Evolutionary conservation across 2,888 invertebrate species (phyloP).

Genomic region (Drosophila kanekoi): DNA sequence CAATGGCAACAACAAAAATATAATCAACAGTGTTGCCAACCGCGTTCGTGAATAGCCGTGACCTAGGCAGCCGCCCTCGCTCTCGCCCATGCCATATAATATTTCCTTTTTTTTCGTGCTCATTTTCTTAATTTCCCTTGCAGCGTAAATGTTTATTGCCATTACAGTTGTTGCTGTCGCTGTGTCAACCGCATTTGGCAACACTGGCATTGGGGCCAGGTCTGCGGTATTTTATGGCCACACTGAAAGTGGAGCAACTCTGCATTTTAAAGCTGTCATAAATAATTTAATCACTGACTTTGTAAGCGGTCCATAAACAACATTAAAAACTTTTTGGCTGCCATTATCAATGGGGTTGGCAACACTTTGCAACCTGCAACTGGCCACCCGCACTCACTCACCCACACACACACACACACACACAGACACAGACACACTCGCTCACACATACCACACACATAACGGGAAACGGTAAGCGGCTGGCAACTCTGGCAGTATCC

Average conservation of each 20-base stretch:
- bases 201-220: conserved; percentile 40
- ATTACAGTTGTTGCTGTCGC: conserved; percentile 21
- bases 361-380: conserved; percentile 16
- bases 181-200: conserved; percentile 58
- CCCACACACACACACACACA: no score
- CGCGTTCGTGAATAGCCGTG: conserved; percentile 33
- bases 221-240: conserved; percentile 45
- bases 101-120: conserved; percentile 19
- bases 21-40: conserved; percentile 56
- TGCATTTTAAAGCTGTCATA: conserved; percentile 75
- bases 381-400: conserved; percentile 20
- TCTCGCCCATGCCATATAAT: conserved; percentile 7
- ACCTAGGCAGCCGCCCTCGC: conserved; percentile 13
- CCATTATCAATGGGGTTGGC: conserved; percentile 54
- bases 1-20: conserved; percentile 9
- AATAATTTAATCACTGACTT: conserved; percentile 79
- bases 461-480: conserved; percentile 66
- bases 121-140: conserved; percentile 60
- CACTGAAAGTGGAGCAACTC: conserved; percentile 53
- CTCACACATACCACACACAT: conserved; percentile 4
- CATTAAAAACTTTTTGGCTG: conserved; percentile 58
- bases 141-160: conserved; percentile 63
- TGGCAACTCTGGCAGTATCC: conserved; percentile 68
- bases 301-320: conserved; percentile 66
- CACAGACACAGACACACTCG: no score